Percentiles rank a stretch among this genome's conserved stretches.
phyloP scores from a whole-genome alignment of 2,113 vertebrate species.

The Aegithalos caudatus region DNA sequence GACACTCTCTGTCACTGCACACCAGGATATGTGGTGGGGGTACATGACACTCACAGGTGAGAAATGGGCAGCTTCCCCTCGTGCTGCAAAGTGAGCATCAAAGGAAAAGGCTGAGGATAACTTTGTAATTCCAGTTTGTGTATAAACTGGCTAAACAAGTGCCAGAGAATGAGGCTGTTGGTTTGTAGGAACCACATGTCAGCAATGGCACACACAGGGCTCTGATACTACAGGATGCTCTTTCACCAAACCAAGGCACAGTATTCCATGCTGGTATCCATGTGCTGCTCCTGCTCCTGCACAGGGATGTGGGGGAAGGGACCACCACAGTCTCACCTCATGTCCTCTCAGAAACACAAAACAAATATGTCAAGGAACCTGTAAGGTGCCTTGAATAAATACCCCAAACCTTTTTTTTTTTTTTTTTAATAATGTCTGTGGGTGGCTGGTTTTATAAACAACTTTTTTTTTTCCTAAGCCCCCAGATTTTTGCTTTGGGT shows the following conservation, averaged over 20 bases:
- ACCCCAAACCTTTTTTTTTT: neutral
- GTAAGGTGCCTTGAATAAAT: neutral
- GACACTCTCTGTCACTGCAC: neutral
- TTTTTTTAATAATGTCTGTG: neutral
- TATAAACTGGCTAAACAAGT: neutral
- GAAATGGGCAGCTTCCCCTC: neutral
- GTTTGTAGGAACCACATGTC: neutral
- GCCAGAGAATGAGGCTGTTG: neutral
- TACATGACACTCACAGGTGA: neutral
- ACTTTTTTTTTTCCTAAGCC: neutral
- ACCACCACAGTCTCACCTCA: neutral
- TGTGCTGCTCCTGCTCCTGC: accelerated
- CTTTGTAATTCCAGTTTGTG: neutral
- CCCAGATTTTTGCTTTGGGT: neutral
- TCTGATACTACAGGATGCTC: neutral
- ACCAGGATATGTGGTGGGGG: neutral
- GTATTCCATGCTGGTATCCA: neutral
- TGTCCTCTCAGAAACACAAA: neutral
- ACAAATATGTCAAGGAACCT: neutral
- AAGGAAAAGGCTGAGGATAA: neutral
- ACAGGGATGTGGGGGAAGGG: neutral
- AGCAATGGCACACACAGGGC: accelerated
- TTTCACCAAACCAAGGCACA: neutral
- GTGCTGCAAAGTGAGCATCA: neutral
- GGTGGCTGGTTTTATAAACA: neutral